Conservation (phyloP, 2,113 vertebrate genomes). For the Morone chrysops region DNA sequence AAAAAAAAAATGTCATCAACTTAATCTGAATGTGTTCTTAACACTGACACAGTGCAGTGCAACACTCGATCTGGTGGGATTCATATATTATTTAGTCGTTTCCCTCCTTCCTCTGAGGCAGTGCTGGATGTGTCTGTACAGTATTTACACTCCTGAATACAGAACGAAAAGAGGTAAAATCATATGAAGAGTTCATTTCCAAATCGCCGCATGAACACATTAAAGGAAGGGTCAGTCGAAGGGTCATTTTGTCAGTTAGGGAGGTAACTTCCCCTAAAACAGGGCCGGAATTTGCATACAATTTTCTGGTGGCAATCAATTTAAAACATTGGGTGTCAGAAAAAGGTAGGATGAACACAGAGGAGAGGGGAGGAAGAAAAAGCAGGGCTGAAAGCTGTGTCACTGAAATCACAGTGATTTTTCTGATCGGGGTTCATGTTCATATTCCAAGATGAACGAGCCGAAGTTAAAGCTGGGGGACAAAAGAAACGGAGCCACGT, state of each 20-base stretch:
- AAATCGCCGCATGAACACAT: neutral
- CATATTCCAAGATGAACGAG: neutral
- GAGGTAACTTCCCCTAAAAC: neutral
- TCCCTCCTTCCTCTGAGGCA: slow-evolving; percentile 14
- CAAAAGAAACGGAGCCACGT: neutral
- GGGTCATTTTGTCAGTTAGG: neutral
- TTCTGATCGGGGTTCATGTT: neutral
- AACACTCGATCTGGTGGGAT: neutral
- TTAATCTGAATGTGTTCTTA: neutral
- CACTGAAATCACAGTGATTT: neutral
- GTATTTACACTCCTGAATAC: slow-evolving; percentile 30
- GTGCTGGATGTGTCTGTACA: slow-evolving; percentile 16
- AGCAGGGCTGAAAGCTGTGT: neutral
- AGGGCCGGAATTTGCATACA: no score
- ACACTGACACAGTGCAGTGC: slow-evolving; percentile 4
- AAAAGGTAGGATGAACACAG: neutral
- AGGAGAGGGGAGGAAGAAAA: neutral
- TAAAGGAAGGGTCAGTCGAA: neutral
- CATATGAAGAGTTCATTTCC: neutral
- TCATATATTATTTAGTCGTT: neutral
- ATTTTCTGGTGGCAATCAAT: neutral
- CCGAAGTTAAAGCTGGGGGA: neutral
- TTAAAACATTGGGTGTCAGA: neutral
- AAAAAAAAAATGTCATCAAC: neutral
- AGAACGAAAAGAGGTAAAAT: neutral